Percentiles rank a stretch among this genome's conserved stretches.
Conservation (phyloP, 37 sponge, comb jelly and placozoan species). For the Beroe ovata region DNA sequence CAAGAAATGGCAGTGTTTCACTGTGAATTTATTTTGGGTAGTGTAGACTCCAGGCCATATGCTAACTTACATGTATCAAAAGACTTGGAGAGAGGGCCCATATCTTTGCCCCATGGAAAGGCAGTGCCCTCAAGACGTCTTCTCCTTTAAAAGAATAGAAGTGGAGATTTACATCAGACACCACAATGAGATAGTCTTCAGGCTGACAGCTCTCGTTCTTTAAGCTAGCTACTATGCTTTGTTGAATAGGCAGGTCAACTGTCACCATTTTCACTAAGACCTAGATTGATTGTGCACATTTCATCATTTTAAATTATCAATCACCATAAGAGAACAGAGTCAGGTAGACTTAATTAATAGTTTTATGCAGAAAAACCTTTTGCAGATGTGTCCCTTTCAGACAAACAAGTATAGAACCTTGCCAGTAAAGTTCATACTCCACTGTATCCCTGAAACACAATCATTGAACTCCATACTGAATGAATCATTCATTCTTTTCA, state of each 20-base stretch:
- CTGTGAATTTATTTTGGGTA: too few relatives aligned
- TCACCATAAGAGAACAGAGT: not conserved
- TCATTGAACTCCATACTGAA: not conserved
- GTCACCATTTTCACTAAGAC: constrained; percentile 20
- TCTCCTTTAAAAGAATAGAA: constrained; percentile 41
- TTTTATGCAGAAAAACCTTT: constrained; percentile 8
- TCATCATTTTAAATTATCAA: not conserved
- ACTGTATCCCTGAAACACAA: constrained; percentile 11
- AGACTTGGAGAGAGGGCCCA: constrained; percentile 27
- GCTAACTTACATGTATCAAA: constrained; percentile 49
- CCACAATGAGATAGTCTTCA: constrained; percentile 18
- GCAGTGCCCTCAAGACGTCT: not conserved
- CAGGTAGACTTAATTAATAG: not conserved
- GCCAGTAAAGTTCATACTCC: constrained; percentile 53
- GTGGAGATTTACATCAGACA: constrained; percentile 29
- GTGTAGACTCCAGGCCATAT: too few relatives aligned
- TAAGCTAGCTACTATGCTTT: not conserved
- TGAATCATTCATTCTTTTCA: not conserved
- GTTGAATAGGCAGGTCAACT: constrained; percentile 44
- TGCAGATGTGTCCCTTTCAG: not conserved
- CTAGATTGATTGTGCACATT: not conserved
- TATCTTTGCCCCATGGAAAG: constrained; percentile 20
- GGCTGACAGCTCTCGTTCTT: not conserved
- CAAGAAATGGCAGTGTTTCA: too few relatives aligned
- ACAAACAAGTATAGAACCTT: constrained; percentile 36